Evolutionary conservation across 2,797 vertebrate species (phyloP), one percentile per base, ranked within the genome.

Genomic region (Malurus splendens): DNA sequence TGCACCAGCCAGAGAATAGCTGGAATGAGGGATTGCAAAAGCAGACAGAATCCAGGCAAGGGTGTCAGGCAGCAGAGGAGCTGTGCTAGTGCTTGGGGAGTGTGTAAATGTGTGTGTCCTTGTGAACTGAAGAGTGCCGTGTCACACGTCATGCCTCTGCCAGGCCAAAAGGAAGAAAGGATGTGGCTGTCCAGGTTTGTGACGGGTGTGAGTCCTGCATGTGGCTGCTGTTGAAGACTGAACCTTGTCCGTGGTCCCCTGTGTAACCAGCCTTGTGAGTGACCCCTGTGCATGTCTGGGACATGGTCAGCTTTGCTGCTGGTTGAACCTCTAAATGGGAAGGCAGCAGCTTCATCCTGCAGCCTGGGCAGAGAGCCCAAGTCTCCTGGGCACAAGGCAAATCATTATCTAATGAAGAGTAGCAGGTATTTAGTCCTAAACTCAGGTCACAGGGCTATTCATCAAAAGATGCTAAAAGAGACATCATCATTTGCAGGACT

Each of bases 31-130:
- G 14, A 27, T 25, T 7, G 6, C 62, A 66, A 54, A 57, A 66
- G 23, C 11, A 11, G 3, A 11, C 3, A 14, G 23, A 25, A 50
- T 60, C 23, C 15, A 5, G 10, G 12, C 23, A 67, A 12, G 7
- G 2, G 1, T 36, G 3, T 7, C 2, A 2, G 10, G 18, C 3
- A 20, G 30, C 15, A 42, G 22, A 56, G 22, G 10, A 38, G 3
- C 6, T 4, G 1, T 57, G 33, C 4, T 5, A 3, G 1, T 62
- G 2, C 22, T n/a, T 3, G 3, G 20, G 4, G 7, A 12, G 42
- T 28, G 18, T 0, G 0, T 2, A 10, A 22, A 12, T 17, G 0
- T 13, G 4, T 0, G 1, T 55, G 20, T 28, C 2, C 12, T n/a
- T 5, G 2, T 39, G 33, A 65, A 36, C 12, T 56, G 22, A 15